Percentiles rank a stretch among this genome's conserved stretches.
Conservation (phyloP, 1,140 invertebrate genomes). For the Periplaneta americana region DNA sequence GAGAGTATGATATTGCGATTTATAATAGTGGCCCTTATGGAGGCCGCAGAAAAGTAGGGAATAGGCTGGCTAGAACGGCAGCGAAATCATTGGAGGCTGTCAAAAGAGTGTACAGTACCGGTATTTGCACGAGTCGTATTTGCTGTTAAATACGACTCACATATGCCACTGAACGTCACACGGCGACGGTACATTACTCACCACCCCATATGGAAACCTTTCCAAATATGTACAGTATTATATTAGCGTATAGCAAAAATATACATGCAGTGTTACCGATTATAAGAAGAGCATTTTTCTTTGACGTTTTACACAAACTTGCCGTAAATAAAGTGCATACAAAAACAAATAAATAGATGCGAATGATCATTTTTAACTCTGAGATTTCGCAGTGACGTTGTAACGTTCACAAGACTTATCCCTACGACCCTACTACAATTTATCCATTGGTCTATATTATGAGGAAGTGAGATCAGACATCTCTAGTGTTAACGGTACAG, state of each 20-base stretch:
- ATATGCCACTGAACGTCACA: background rate
- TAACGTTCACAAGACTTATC: no score
- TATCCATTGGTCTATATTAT: no score
- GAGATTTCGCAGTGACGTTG: no score
- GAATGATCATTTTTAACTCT: background rate
- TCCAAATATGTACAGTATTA: background rate
- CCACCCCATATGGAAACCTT: background rate
- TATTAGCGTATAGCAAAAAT: background rate
- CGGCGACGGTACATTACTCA: background rate
- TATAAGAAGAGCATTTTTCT: background rate
- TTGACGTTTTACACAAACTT: background rate
- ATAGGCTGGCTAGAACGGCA: no score
- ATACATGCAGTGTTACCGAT: background rate
- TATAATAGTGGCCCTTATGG: no score
- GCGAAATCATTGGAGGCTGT: no score
- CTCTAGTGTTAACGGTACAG: no score
- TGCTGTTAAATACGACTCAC: background rate
- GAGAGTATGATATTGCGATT: no score
- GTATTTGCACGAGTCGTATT: background rate
- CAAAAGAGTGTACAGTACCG: background rate
- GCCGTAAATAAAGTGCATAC: background rate
- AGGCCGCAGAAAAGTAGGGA: no score
- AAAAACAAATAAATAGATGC: background rate
- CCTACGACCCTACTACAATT: no score
- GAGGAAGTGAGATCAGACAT: no score